Evolutionary conservation across 92 coral and sea anemone species (phyloP).

Genomic region (Virgularia gustaviana): DNA sequence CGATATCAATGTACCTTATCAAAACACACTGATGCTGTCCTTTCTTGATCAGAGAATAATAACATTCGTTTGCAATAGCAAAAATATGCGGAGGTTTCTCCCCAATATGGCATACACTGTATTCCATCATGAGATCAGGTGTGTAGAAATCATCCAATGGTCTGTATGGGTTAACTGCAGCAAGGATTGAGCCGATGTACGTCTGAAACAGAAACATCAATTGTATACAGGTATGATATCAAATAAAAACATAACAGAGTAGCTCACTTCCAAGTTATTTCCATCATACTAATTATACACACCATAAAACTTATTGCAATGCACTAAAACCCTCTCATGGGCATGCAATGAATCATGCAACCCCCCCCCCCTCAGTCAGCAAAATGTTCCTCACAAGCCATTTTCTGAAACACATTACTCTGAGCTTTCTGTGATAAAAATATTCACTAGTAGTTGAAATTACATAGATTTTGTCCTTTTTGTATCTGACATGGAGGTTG

Average conservation of each 20-base stretch:
- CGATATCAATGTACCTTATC: slow-evolving; percentile 63
- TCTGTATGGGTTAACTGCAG: slow-evolving; percentile 89
- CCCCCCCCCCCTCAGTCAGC: no score
- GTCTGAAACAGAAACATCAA: slow-evolving; percentile 65
- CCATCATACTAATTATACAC: no score
- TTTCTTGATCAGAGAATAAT: slow-evolving; percentile 90
- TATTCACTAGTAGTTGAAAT: slow-evolving; percentile 34
- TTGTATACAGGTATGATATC: no score
- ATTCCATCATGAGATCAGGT: slow-evolving; percentile 64
- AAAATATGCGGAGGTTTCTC: slow-evolving; percentile 91
- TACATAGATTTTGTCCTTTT: slow-evolving; percentile 85
- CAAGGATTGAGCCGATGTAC: slow-evolving; percentile 89
- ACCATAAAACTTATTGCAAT: background rate
- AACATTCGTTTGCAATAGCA: slow-evolving; percentile 95
- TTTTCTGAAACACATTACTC: background rate
- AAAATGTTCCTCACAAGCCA: no score
- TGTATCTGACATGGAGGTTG: slow-evolving; percentile 81
- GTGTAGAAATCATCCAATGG: slow-evolving; percentile 76
- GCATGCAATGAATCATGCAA: background rate
- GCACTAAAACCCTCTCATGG: background rate
- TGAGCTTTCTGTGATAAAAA: background rate
- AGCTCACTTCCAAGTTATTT: no score
- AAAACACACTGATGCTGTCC: slow-evolving; percentile 90
- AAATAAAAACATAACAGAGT: no score
- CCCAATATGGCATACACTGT: slow-evolving; percentile 80